A percentile compares a stretch with the other conserved stretches of the same genome.
Evolutionary conservation across 2,888 invertebrate genomes (phyloP).

Genomic region (Caenorhabditis panamensis): DNA sequence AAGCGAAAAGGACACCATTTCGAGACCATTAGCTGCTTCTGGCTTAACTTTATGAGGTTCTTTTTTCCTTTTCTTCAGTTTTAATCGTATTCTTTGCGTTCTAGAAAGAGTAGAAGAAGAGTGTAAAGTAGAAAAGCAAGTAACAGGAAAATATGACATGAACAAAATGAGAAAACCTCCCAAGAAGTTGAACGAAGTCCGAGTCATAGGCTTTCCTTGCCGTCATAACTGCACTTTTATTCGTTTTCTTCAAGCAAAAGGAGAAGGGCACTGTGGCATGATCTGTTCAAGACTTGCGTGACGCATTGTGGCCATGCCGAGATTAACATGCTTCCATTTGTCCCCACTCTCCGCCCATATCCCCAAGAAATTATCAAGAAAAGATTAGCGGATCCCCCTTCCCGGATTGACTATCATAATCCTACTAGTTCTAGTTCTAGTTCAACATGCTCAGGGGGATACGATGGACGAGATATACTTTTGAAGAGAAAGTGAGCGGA

Average conservation of each 20-base stretch:
- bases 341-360: conserved; percentile 13
- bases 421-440: conserved; percentile 35
- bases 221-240: not conserved
- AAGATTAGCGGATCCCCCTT: conserved; percentile 47
- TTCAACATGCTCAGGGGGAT: conserved; percentile 23
- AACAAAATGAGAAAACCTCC: conserved; percentile 8
- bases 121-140: not conserved
- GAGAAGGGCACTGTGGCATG: not conserved
- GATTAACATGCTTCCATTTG: conserved; percentile 27
- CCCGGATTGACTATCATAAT: conserved; percentile 30
- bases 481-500: too few species aligned
- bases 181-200: not conserved
- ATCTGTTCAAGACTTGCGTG: conserved; percentile 22
- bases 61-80: conserved; percentile 8
- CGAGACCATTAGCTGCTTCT: not conserved
- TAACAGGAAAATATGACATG: not conserved
- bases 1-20: conserved; percentile 17
- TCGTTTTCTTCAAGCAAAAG: not conserved
- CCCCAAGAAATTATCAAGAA: conserved; percentile 39
- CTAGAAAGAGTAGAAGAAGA: too few species aligned
- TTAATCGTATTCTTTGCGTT: not conserved
- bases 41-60: conserved; percentile 49
- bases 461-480: not conserved
- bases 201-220: not conserved
- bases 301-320: conserved; percentile 49